phyloP scores from a whole-genome alignment of 2,113 vertebrate species.

The Galbula dea region DNA sequence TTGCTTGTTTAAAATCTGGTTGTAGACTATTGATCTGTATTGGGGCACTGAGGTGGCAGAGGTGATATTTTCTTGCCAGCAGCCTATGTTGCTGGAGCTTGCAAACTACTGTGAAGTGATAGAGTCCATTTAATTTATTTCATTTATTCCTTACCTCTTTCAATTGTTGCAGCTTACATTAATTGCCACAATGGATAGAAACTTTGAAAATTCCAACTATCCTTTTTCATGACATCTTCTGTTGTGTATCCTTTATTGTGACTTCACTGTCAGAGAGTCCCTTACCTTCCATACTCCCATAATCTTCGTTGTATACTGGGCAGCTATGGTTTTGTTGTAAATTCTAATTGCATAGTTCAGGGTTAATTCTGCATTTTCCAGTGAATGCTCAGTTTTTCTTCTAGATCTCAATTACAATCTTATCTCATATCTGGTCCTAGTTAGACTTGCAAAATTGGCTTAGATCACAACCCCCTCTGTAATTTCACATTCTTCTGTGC shows the following conservation, averaged over 20 bases:
- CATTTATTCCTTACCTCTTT: neutral
- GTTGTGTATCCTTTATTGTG: neutral
- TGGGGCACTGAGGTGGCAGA: neutral
- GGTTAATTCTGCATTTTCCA: neutral
- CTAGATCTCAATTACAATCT: constrained; percentile 8
- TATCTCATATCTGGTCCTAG: constrained; percentile 45
- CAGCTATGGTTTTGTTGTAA: neutral
- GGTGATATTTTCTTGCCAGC: neutral
- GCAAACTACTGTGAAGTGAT: neutral
- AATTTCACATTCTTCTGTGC: constrained; percentile 41
- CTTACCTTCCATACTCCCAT: neutral
- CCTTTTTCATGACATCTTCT: neutral
- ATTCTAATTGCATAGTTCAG: neutral
- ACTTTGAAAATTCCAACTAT: neutral
- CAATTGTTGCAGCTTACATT: neutral
- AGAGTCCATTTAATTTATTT: neutral
- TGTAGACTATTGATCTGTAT: neutral
- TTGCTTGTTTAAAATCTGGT: neutral
- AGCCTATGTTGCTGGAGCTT: neutral
- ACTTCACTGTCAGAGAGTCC: neutral
- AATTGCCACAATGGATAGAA: neutral
- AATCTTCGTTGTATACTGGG: neutral
- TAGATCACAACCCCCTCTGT: constrained; percentile 30
- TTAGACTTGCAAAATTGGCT: constrained; percentile 42
- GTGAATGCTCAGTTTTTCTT: neutral